A percentile compares a stretch with the other conserved stretches of the same genome.
Conservation (phyloP, 2,888 invertebrate species). For the Drosophila robusta region DNA sequence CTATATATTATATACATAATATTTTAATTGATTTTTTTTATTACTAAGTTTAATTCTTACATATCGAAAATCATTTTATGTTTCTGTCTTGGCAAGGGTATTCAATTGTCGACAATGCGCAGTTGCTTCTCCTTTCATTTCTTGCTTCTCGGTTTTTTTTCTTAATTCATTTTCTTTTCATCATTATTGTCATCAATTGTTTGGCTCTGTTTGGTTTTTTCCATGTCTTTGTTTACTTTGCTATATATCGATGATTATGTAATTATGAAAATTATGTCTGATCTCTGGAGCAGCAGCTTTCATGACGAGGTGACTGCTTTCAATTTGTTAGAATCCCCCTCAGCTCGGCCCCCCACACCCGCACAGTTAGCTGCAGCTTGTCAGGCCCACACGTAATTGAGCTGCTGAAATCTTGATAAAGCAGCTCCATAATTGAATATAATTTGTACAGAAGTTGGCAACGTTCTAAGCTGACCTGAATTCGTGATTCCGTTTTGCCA, state of each 20-base stretch:
- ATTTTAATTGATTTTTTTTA: too few relatives aligned
- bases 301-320: constrained; percentile 33
- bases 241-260: constrained; percentile 68
- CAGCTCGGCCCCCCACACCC: neutral
- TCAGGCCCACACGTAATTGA: constrained; percentile 57
- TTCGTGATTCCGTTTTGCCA: constrained; percentile 56
- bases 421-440: constrained; percentile 74
- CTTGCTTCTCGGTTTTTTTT: constrained; percentile 13
- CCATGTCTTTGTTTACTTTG: constrained; percentile 25
- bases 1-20: too few relatives aligned
- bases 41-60: too few relatives aligned
- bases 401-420: constrained; percentile 75
- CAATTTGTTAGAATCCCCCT: constrained; percentile 40
- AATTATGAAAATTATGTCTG: constrained; percentile 58
- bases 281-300: constrained; percentile 29
- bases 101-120: neutral
- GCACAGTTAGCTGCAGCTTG: neutral
- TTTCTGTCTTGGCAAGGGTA: neutral
- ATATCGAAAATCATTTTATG: too few relatives aligned
- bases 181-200: constrained; percentile 42
- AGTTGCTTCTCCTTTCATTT: neutral
- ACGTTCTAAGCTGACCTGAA: constrained; percentile 60
- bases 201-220: constrained; percentile 19
- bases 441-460: constrained; percentile 70
- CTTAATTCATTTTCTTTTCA: constrained; percentile 4